phyloP scores from a whole-genome alignment of 2,888 invertebrate genomes.

The Neoaliturus tenellus region DNA sequence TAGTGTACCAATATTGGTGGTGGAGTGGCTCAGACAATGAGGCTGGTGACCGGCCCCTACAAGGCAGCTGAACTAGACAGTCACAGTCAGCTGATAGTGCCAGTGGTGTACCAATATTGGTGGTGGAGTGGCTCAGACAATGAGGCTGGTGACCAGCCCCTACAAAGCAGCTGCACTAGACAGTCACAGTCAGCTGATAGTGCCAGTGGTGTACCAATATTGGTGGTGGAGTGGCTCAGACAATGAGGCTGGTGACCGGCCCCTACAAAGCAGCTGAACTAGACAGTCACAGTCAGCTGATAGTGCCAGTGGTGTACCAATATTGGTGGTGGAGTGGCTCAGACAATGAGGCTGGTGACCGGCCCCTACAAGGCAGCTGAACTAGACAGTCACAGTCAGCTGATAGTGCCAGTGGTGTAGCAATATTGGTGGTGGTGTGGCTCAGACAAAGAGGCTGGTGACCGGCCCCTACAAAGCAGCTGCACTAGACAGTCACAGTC shows the following conservation, averaged over 20 bases:
- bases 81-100: neutral
- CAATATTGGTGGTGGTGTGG: constrained; percentile 12
- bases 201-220: no score
- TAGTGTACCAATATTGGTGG: neutral
- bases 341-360: constrained; percentile 39
- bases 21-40: no score
- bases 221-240: neutral
- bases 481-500: constrained; percentile 12
- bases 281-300: no score
- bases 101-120: neutral
- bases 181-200: no score
- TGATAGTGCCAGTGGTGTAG: neutral
- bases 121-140: neutral
- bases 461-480: constrained; percentile 52
- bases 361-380: constrained; percentile 52
- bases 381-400: neutral
- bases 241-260: constrained; percentile 32
- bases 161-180: constrained; percentile 19
- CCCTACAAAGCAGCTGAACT: constrained; percentile 35
- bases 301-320: no score
- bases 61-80: neutral
- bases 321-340: neutral
- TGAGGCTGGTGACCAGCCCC: constrained; percentile 39
- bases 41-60: no score
- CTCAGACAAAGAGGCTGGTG: constrained; percentile 20